phyloP scores from a whole-genome alignment of 2,888 invertebrate species.

The Gonocerus acuteangulatus region DNA sequence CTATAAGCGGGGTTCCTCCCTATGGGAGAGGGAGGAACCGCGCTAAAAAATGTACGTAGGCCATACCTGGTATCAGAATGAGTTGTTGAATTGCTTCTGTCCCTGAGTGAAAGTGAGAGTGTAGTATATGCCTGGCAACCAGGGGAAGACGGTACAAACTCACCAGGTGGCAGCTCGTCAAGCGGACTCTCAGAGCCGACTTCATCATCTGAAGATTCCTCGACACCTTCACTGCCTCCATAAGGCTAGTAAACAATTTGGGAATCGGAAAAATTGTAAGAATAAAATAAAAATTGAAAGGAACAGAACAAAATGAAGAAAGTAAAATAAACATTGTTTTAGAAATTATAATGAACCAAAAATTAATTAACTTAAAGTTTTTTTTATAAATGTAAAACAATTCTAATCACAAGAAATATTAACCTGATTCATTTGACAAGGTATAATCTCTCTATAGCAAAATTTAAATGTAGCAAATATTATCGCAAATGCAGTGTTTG shows the following conservation, averaged over 20 bases:
- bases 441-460: no score
- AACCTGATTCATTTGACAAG: no score
- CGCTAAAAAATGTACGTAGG: no score
- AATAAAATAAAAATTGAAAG: not conserved
- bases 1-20: no score
- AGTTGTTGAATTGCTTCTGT: constrained; percentile 58
- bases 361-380: not conserved
- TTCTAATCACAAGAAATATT: no score
- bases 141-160: constrained; percentile 44
- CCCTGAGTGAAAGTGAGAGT: constrained; percentile 55
- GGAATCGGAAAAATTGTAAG: no score
- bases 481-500: no score
- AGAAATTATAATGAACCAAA: not conserved
- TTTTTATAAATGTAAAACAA: no score
- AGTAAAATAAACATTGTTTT: not conserved
- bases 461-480: no score
- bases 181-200: constrained; percentile 72
- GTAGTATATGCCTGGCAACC: constrained; percentile 53
- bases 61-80: constrained; percentile 60
- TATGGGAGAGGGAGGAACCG: no score
- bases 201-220: constrained; percentile 77
- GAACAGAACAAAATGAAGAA: not conserved
- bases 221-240: constrained; percentile 50
- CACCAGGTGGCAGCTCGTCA: constrained; percentile 57
- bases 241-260: constrained; percentile 24